Evolutionary conservation across 2,888 invertebrate genomes (phyloP).

Genomic region (Latheticus oryzae): DNA sequence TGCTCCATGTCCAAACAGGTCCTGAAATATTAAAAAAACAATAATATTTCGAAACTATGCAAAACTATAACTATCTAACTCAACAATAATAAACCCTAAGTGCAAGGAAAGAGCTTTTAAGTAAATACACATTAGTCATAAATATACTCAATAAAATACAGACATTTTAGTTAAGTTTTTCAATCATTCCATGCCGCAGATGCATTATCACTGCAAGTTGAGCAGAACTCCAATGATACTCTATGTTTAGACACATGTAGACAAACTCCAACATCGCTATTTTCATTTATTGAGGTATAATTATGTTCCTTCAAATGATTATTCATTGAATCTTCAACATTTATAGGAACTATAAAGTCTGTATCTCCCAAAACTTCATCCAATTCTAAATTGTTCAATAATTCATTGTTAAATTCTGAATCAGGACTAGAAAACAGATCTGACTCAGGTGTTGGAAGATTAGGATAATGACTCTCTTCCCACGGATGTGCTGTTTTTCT

Average conservation of each 20-base stretch:
- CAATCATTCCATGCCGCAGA: slow-evolving; percentile 52
- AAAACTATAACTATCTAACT: slow-evolving; percentile 41
- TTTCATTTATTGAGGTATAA: slow-evolving; percentile 51
- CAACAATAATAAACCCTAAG: slow-evolving; percentile 38
- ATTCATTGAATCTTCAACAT: slow-evolving; percentile 1
- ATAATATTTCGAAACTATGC: slow-evolving; percentile 42
- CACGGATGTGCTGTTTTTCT: slow-evolving; percentile 53
- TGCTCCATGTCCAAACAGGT: slow-evolving; percentile 35
- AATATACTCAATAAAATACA: slow-evolving; percentile 51
- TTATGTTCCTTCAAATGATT: slow-evolving; percentile 54
- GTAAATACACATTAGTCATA: slow-evolving; percentile 39
- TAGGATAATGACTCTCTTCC: slow-evolving; percentile 42
- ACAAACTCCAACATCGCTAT: slow-evolving; percentile 68
- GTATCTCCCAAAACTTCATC: slow-evolving; percentile 8
- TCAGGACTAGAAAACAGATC: slow-evolving; percentile 40
- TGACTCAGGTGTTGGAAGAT: slow-evolving; percentile 46
- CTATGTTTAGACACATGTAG: slow-evolving; percentile 70
- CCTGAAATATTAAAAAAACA: slow-evolving; percentile 56
- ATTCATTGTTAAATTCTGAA: slow-evolving; percentile 30
- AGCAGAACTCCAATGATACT: slow-evolving; percentile 71
- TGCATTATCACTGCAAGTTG: slow-evolving; percentile 69
- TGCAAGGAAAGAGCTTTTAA: slow-evolving; percentile 57
- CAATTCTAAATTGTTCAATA: slow-evolving; percentile 15
- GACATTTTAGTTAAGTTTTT: slow-evolving; percentile 57
- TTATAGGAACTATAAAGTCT: background rate